Evolutionary conservation across 2,888 invertebrate species (phyloP).

Genomic region (Pachycephus smyrnensis): DNA sequence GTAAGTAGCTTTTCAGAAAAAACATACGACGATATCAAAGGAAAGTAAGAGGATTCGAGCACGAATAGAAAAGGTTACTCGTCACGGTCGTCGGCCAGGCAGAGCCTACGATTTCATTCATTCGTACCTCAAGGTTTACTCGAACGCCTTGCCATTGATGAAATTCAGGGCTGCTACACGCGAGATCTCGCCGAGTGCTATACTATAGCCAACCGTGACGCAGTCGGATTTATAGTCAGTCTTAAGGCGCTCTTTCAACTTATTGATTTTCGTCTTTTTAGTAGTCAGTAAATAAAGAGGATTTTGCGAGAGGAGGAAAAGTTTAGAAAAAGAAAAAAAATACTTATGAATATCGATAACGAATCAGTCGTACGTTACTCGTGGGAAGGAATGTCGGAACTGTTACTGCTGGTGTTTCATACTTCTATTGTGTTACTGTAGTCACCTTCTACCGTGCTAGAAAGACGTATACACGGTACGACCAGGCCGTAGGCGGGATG

Average conservation of each 20-base stretch:
- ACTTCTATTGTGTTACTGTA: not conserved
- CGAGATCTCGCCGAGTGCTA: not conserved
- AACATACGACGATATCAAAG: not conserved
- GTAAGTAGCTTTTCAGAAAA: not conserved
- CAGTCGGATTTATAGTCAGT: not conserved
- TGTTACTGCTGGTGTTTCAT: not conserved
- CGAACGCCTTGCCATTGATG: not conserved
- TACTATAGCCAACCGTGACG: not conserved
- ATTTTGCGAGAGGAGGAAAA: not conserved
- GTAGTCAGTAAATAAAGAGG: not conserved
- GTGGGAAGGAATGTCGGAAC: not conserved
- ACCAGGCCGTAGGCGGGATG: not conserved
- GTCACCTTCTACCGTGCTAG: not conserved
- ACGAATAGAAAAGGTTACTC: not conserved
- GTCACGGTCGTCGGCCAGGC: not conserved
- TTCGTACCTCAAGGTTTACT: not conserved
- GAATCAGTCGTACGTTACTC: not conserved
- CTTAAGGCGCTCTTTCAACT: not conserved
- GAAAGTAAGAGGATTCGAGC: not conserved
- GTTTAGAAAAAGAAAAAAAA: not conserved
- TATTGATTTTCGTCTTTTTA: not conserved
- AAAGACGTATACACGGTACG: not conserved
- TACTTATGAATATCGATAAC: not conserved
- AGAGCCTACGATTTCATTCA: not conserved
- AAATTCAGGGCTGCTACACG: not conserved